A percentile compares a stretch with the other conserved stretches of the same genome.
These are phyloP conservation scores for Drepana falcataria DNA, from an alignment of 2,888 invertebrate genomes.

Conservation along the genomic window DNA sequence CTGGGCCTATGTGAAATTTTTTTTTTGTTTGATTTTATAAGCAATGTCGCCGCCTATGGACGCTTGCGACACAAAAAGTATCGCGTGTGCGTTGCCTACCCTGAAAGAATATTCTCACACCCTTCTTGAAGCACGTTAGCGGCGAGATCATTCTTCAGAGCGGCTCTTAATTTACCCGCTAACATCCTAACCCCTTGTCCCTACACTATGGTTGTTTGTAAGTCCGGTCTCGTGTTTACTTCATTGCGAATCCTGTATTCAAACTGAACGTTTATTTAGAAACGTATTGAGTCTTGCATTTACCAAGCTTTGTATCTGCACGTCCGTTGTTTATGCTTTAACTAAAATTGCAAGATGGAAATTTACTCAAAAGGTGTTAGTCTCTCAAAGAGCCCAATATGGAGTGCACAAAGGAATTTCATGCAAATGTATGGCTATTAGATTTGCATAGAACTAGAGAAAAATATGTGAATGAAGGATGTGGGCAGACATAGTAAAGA, in stretches of 20 bases:
- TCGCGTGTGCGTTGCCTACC: too few relatives aligned
- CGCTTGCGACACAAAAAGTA: too few relatives aligned
- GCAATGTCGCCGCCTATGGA: too few relatives aligned
- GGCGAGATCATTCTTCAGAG: too few relatives aligned
- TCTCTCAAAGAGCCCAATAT: background rate
- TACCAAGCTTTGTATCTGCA: slow-evolving; percentile 19
- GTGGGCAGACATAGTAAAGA: too few relatives aligned
- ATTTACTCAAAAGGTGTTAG: slow-evolving; percentile 1
- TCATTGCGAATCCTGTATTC: slow-evolving; percentile 34
- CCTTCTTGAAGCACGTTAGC: too few relatives aligned
- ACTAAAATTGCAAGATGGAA: background rate
- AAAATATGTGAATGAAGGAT: background rate
- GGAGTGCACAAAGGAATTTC: background rate
- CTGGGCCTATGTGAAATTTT: too few relatives aligned
- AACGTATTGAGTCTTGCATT: slow-evolving; percentile 40
- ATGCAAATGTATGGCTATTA: background rate
- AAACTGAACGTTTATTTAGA: slow-evolving; percentile 38
- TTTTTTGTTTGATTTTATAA: too few relatives aligned
- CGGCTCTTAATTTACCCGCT: background rate
- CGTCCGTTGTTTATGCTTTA: slow-evolving; percentile 18
- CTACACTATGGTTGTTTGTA: background rate
- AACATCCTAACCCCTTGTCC: background rate
- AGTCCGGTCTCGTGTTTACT: slow-evolving; percentile 27
- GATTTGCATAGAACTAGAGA: background rate
- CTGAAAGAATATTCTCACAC: too few relatives aligned